phyloP scores from a whole-genome alignment of 2,888 invertebrate genomes.

The Actias luna region DNA sequence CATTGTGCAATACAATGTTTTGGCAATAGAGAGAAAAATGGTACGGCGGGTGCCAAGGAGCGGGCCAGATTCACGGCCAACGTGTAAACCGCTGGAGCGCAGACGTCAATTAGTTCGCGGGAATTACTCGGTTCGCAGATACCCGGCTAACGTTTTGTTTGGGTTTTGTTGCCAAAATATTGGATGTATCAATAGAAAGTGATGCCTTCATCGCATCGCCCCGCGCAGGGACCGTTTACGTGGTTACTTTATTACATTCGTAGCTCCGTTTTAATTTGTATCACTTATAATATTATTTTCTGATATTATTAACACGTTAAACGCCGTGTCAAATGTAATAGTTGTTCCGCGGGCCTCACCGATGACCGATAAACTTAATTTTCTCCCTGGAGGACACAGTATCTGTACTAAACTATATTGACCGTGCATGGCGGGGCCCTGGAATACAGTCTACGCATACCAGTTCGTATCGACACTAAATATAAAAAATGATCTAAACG shows the following conservation, averaged over 20 bases:
- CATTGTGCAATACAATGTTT: conserved; percentile 6
- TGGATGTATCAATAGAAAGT: conserved; percentile 9
- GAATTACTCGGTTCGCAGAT: conserved; percentile 2
- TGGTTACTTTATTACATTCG: neutral
- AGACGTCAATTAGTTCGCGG: conserved; percentile 9
- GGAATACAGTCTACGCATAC: no score
- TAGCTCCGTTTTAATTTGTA: neutral
- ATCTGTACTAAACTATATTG: no score
- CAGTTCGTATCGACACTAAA: no score
- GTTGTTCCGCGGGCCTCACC: no score
- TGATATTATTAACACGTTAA: neutral
- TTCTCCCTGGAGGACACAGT: no score
- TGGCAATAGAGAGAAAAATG: conserved; percentile 12
- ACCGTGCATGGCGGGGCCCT: no score
- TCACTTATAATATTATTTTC: neutral
- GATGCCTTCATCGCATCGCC: conserved; percentile 12
- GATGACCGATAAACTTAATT: no score
- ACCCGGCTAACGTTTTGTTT: conserved; percentile 10
- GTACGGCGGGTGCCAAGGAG: neutral
- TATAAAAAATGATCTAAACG: no score
- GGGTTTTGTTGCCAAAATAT: conserved; percentile 12
- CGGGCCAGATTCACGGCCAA: conserved; percentile 6
- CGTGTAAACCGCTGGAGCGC: neutral
- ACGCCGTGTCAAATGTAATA: no score
- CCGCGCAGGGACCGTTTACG: neutral